phyloP scores from a whole-genome alignment of 2,888 invertebrate species.

The Agrotis segetum region DNA sequence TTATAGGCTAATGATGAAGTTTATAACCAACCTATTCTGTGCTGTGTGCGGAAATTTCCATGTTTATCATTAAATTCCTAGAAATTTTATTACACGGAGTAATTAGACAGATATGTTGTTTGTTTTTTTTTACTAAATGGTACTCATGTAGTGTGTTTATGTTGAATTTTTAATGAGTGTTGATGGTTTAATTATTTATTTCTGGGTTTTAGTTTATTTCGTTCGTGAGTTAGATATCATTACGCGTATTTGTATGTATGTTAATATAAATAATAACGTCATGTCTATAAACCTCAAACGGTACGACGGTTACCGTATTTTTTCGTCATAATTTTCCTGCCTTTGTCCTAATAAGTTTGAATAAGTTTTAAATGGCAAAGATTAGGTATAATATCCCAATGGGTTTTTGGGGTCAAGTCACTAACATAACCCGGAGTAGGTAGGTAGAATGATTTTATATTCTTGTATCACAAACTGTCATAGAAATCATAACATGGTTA shows the following conservation, averaged over 20 bases:
- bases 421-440: no score
- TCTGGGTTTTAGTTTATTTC: constrained; percentile 7
- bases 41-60: constrained; percentile 15
- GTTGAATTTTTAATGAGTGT: not conserved
- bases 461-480: no score
- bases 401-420: not conserved
- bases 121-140: constrained; percentile 16
- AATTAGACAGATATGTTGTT: constrained; percentile 29
- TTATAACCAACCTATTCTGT: constrained; percentile 12
- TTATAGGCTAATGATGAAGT: not conserved
- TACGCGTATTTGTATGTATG: no score
- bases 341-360: not conserved
- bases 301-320: no score
- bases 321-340: not conserved
- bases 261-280: not conserved
- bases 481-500: no score
- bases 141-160: constrained; percentile 10
- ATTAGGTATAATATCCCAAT: no score
- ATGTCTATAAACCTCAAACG: no score
- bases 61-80: constrained; percentile 27
- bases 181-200: not conserved
- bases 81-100: constrained; percentile 20
- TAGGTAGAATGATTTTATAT: no score
- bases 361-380: no score
- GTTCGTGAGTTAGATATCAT: not conserved